Evolutionary conservation across 2,797 vertebrate genomes (phyloP).

Genomic region (Sandelia bainsii): DNA sequence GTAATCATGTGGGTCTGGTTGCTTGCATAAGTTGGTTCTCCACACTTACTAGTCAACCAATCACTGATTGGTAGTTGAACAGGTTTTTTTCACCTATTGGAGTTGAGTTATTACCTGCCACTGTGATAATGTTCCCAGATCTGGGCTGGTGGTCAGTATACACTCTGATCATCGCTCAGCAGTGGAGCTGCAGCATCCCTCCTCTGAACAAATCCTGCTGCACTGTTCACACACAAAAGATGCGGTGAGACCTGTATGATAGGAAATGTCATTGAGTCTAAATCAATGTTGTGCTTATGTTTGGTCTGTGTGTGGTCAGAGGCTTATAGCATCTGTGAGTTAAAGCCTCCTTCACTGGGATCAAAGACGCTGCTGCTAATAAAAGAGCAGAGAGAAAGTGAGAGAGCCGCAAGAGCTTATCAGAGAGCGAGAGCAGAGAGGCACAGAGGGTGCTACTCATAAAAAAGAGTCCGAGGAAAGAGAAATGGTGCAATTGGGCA

Average conservation of each 20-base stretch:
- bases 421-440: background rate
- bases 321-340: background rate
- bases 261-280: background rate
- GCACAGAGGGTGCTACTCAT: background rate
- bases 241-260: background rate
- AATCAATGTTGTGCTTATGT: slow-evolving; percentile 4
- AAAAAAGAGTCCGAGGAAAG: background rate
- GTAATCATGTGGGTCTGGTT: too few species aligned
- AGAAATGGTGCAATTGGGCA: background rate
- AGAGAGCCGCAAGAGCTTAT: background rate
- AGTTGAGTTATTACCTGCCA: background rate
- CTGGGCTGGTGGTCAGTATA: background rate
- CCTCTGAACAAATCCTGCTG: slow-evolving; percentile 22
- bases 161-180: background rate
- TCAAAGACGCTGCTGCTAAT: slow-evolving; percentile 36
- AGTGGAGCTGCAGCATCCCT: background rate
- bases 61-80: too few species aligned
- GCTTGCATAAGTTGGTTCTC: too few species aligned
- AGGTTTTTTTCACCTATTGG: background rate
- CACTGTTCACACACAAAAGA: background rate
- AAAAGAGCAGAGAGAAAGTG: slow-evolving; percentile 3
- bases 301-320: background rate
- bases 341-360: slow-evolving; percentile 31
- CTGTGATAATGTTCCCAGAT: background rate
- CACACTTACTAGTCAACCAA: too few species aligned